phyloP scores from a whole-genome alignment of 2,113 vertebrate species.

The Corythornis vintsioides region DNA sequence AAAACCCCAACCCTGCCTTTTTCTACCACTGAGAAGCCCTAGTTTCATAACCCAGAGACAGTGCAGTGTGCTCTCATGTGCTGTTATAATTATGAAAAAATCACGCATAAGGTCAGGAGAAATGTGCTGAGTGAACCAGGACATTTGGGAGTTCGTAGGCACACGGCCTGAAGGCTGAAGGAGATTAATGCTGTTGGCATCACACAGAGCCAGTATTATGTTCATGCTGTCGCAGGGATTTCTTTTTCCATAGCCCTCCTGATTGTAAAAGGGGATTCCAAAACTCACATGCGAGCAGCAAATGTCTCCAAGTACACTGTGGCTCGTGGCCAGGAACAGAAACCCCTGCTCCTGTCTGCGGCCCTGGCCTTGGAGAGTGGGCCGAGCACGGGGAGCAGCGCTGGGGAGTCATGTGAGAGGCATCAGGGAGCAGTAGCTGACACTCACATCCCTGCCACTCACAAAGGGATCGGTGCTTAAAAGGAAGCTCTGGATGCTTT shows the following conservation, averaged over 20 bases:
- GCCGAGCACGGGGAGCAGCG: background rate
- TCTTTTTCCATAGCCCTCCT: slow-evolving; percentile 73
- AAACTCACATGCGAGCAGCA: slow-evolving; percentile 70
- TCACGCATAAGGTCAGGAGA: background rate
- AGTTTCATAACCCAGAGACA: background rate
- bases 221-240: slow-evolving; percentile 65
- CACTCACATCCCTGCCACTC: slow-evolving; percentile 50
- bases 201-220: slow-evolving; percentile 49
- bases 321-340: slow-evolving; percentile 58
- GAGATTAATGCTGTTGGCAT: slow-evolving; percentile 53
- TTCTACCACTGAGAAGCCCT: background rate
- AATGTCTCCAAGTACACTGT: slow-evolving; percentile 69
- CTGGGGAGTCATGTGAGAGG: slow-evolving; percentile 71
- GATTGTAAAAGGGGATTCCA: slow-evolving; percentile 75
- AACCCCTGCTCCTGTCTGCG: slow-evolving; percentile 44
- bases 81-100: slow-evolving; percentile 1
- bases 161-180: slow-evolving; percentile 34
- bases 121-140: slow-evolving; percentile 35
- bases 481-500: slow-evolving; percentile 60
- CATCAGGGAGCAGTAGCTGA: slow-evolving; percentile 66
- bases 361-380: background rate
- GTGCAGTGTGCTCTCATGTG: background rate
- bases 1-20: background rate
- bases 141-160: slow-evolving; percentile 34
- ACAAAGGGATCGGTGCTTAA: slow-evolving; percentile 55